These are phyloP conservation scores for Gobiocypris rarus DNA, from an alignment of 2,113 vertebrate species.

Conservation along the genomic window DNA sequence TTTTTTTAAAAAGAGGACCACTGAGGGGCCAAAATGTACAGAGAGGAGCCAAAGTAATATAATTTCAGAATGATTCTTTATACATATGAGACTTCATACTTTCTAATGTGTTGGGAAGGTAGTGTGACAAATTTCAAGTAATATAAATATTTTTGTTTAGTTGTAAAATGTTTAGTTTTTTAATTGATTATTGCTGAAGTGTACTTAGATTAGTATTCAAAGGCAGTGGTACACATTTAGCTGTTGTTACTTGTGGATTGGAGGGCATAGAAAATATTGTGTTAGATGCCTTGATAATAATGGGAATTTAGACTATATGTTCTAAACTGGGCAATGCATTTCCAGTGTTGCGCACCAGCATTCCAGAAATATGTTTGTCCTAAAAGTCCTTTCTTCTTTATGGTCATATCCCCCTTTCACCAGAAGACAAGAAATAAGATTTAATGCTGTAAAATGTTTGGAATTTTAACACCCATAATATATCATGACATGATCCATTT, in stretches of 20 bases:
- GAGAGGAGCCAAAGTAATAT: neutral
- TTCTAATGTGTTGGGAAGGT: too few species aligned
- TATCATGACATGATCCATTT: neutral
- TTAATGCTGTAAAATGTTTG: neutral
- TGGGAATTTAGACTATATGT: conserved; percentile 60
- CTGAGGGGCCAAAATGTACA: neutral
- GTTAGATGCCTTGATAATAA: conserved; percentile 68
- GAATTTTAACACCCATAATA: neutral
- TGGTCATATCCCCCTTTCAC: neutral
- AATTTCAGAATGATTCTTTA: too few species aligned
- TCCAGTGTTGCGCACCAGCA: conserved; percentile 11
- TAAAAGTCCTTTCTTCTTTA: neutral
- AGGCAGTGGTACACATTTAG: conserved; percentile 57
- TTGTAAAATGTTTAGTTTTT: neutral
- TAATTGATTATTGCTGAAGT: neutral
- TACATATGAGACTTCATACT: too few species aligned
- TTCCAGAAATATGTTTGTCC: conserved; percentile 22
- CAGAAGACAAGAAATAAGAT: neutral
- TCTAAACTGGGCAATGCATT: conserved; percentile 64
- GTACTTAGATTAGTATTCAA: conserved; percentile 59
- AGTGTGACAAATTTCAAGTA: too few species aligned
- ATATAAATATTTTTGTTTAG: too few species aligned
- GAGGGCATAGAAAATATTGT: conserved; percentile 65
- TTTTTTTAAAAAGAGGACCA: neutral
- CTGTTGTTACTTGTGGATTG: conserved; percentile 71